phyloP scores from a whole-genome alignment of 2,113 vertebrate species.

The Rhineura floridana region DNA sequence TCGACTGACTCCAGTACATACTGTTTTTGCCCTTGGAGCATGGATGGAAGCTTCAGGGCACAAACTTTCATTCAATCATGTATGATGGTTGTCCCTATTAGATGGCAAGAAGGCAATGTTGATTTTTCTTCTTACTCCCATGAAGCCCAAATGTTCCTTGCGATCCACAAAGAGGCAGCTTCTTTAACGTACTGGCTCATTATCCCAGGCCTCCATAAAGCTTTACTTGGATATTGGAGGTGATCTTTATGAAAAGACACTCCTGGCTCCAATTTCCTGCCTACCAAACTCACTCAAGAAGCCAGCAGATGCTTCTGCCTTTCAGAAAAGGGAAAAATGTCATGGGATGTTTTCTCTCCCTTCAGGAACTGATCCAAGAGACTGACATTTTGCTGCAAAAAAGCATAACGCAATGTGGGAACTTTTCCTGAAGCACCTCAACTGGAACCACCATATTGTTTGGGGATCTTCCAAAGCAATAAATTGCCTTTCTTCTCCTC shows the following conservation, averaged over 20 bases:
- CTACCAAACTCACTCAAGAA: conserved; percentile 15
- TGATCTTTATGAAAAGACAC: conserved; percentile 8
- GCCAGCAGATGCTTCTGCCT: neutral
- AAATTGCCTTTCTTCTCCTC: neutral
- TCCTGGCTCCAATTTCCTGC: conserved; percentile 20
- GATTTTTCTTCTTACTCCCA: neutral
- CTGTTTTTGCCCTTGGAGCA: too few relatives aligned
- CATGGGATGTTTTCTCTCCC: neutral
- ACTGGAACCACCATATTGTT: conserved; percentile 15
- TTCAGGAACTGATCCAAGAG: conserved; percentile 15
- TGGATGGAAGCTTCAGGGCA: too few relatives aligned
- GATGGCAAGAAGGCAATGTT: neutral
- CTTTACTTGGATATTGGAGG: conserved; percentile 28
- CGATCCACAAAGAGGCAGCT: neutral
- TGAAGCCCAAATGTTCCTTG: neutral
- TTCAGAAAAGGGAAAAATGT: conserved; percentile 4
- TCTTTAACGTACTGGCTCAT: conserved; percentile 17
- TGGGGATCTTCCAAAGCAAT: neutral
- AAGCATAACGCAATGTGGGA: neutral
- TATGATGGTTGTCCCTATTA: neutral
- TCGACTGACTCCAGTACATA: too few relatives aligned
- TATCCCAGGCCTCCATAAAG: conserved; percentile 32
- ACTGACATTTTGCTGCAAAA: neutral
- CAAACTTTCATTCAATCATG: neutral
- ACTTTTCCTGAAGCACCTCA: neutral